Base-by-base conservation (phyloP, 92 coral and sea anemone species). In the Ricordea florida region DNA sequence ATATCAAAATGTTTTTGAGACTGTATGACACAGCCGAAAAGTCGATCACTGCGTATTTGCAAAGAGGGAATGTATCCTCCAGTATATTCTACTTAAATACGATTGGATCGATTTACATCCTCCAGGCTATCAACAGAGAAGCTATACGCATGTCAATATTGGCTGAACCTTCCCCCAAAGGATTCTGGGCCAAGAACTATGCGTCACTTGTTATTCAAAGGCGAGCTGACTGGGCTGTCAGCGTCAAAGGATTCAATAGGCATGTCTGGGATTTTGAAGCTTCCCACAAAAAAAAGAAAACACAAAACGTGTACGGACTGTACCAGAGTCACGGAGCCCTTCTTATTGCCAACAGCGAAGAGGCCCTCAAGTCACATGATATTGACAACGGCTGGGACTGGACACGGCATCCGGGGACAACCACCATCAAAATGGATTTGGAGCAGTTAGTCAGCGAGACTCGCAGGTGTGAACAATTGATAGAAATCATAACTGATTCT, bases 281-380 rank as follows among this genome's bases (percentile, higher is more conserved):
- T 10, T 75, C 57, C 10, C 18, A 44, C 3, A 48, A 33, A 11
- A n/a, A n/a, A n/a, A n/a, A n/a, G n/a, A n/a, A n/a, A n/a, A n/a
- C n/a, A n/a, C 89, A 82, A 28, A 87, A 87, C 31, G 53, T 46
- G 1, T 87, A 48, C 37, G 93, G 90, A 1, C 30, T 78, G 15
- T 88, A 61, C 18, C 70, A 41, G 23, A 82, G 88, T 33, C 83
- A 86, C 27, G 91, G 91, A 0, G 80, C 91, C 5, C 34, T 86
- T 41, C 82, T 61, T 21, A 75, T 86, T 25, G 71, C 91, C 1
- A 86, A 80, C 66, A 81, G 87, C 73, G 91, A 73, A 30, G 62
- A 37, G 7, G 41, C 82, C 18, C 55, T 84, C 35, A 34, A 18
- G 10, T 21, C 63, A 3, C 35, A 84, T n/a, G 75, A 76, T 35